Evolutionary conservation across 2,113 vertebrate species (phyloP).

Genomic region (Megaceryle torquata): DNA sequence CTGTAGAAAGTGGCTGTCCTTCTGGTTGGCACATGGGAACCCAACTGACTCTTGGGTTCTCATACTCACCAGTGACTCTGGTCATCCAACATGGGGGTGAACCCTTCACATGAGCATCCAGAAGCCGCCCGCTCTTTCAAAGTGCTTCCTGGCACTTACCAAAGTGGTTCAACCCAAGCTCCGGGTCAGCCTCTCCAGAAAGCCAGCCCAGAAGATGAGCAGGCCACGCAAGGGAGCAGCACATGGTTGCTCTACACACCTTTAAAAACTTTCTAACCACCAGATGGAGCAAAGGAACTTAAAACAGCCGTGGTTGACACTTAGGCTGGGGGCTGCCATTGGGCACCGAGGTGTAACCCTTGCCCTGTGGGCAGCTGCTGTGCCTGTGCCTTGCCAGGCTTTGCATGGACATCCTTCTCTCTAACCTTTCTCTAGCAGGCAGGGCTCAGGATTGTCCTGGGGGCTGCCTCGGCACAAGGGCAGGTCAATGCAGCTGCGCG

Average conservation of each 20-base stretch:
- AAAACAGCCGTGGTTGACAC: not conserved
- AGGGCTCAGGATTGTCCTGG: not conserved
- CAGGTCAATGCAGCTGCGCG: not conserved
- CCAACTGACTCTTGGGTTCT: not conserved
- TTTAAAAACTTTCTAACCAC: not conserved
- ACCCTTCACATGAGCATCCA: fast-evolving
- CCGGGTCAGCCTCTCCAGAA: not conserved
- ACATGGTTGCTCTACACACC: fast-evolving
- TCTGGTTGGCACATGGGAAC: not conserved
- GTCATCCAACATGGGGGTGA: fast-evolving
- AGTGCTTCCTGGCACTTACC: not conserved
- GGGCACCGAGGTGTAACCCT: not conserved
- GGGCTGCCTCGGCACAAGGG: not conserved
- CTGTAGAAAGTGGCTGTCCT: not conserved
- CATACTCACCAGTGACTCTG: fast-evolving
- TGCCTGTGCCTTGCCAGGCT: not conserved
- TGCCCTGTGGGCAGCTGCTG: not conserved
- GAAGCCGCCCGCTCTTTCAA: not conserved
- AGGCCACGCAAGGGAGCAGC: not conserved
- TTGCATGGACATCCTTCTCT: not conserved
- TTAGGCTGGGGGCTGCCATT: not conserved
- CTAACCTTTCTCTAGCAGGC: not conserved
- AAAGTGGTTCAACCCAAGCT: not conserved
- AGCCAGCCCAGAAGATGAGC: not conserved
- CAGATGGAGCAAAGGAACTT: slow-evolving; percentile 53